Conservation (phyloP, 2,888 invertebrate genomes). For the Maniola hyperantus region DNA sequence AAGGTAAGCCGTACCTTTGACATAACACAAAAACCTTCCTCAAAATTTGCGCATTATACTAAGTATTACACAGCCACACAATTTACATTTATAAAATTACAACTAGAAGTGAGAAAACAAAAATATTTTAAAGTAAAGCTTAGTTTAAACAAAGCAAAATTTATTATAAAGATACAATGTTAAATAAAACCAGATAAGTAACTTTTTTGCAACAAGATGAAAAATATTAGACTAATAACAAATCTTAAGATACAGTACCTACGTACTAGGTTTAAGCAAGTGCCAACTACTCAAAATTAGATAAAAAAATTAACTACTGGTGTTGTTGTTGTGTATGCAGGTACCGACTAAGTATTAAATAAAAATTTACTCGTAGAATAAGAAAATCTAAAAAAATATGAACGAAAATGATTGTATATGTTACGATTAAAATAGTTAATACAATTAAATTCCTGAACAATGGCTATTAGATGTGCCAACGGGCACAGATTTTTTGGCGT, state of each 20-base stretch:
- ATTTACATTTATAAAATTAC: not conserved
- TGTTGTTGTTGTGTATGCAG: no score
- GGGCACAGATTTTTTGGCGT: no score
- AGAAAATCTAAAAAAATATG: not conserved
- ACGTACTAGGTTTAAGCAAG: no score
- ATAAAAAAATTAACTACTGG: no score
- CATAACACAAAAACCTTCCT: no score
- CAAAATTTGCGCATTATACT: no score
- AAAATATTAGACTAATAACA: not conserved
- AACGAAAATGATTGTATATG: not conserved
- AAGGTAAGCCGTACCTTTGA: no score
- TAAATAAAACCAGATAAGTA: not conserved
- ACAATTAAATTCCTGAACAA: no score
- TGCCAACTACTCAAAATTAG: not conserved
- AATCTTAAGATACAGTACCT: not conserved
- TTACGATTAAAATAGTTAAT: no score
- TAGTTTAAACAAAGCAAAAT: not conserved
- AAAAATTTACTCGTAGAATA: not conserved
- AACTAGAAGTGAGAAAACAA: not conserved
- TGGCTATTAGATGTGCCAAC: no score
- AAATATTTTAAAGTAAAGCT: not conserved
- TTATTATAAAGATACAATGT: not conserved
- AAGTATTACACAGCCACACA: no score
- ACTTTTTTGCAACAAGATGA: not conserved
- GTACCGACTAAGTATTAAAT: not conserved